Base-by-base conservation (phyloP, 2,797 vertebrate species). In the Menidia menidia region DNA sequence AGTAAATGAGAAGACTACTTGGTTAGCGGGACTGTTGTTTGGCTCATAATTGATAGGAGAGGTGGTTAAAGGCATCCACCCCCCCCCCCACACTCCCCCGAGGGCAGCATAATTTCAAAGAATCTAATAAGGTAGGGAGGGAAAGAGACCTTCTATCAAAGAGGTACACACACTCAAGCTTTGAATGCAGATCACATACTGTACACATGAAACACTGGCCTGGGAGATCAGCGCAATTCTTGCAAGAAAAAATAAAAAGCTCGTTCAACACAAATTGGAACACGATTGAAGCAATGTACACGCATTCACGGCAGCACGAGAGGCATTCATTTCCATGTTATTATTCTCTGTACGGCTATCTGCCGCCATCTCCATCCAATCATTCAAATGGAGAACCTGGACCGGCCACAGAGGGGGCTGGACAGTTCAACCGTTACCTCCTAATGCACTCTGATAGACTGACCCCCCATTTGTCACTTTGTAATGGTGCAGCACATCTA, bases 1-100 rank as follows among this genome's bases (percentile, higher is more conserved):
- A 84, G 87, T 85, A 92, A 94, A 94, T 91, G 81, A 92, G 89
- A 91, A 83, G 85, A 82, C 87, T 92, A 80, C 79, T 89, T 92
- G 88, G 84, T 92, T 92, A 87, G 77, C 31, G 58, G 53, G 81
- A 80, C 79, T 80, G 83, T 88, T 92, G 89, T 92, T 89, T 88
- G 87, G 81, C 72, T 74, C 85, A 85, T 89, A 90, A 88, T 91
- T 94, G 88, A 94, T 92, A 89, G 88, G 88, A 88, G 78, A 91
- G 87, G 81, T 89, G 87, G 84, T 89, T 92, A 92, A 92, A 92
- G 86, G 83, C 86, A 78, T 85, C 55, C 79, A 76, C 68, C 35
- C 35, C 5, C 35, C 5, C 35, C 35, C 64, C 73, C 62, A 4
- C 53, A 74, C 47, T 69, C 64, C 73, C 62, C 5, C 48, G 77